Evolutionary conservation across 30 jellyfish, hydroid and myxozoan genomes (phyloP), one percentile per base, ranked within the genome.

Genomic region (Thelohanellus kitauei): DNA sequence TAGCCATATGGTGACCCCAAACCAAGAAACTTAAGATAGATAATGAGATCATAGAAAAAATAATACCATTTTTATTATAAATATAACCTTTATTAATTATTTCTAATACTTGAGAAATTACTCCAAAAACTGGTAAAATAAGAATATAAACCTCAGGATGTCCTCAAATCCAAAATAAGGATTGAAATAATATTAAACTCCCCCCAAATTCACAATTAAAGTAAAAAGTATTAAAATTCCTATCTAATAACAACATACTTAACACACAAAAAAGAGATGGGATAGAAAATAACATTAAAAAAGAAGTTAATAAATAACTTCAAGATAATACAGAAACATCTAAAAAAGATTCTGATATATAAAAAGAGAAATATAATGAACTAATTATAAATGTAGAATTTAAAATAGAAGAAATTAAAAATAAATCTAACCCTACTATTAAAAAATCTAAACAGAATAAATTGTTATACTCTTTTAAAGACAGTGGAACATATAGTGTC

Each of bases 121-220:
- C 18, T 4, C 56, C 56, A 0, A 45, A 45, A 0, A 17, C 52
- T 0, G 56, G 56, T 5, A 45, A 9, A 0, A 45, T 12, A n/a
- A 45, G 14, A 0, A 45, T 22, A 23, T 45, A 45, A 6, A 45
- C 56, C 20, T 45, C 56, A 0, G 56, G 56, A 25, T 45, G 56
- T 0, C 56, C 56, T 0, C 8, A 45, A 23, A 17, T 6, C 58
- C 56, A 45, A 0, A 45, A 22, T 4, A 45, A 24, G 20, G 27
- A 10, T 14, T 4, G 17, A 9, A 6, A 45, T 13, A 22, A 0
- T 9, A 45, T 45, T 14, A 23, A 51, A 45, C 32, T 17, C 0
- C 56, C 56, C 8, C 56, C 56, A 9, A 8, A 6, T n/a, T n/a
- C 51, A 0, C 27, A 11, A 1, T 10, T 17, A 45, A 20, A 45